These are phyloP conservation scores for Phymanthus crucifer DNA, from an alignment of 92 coral and sea anemone genomes.

Conservation along the genomic window DNA sequence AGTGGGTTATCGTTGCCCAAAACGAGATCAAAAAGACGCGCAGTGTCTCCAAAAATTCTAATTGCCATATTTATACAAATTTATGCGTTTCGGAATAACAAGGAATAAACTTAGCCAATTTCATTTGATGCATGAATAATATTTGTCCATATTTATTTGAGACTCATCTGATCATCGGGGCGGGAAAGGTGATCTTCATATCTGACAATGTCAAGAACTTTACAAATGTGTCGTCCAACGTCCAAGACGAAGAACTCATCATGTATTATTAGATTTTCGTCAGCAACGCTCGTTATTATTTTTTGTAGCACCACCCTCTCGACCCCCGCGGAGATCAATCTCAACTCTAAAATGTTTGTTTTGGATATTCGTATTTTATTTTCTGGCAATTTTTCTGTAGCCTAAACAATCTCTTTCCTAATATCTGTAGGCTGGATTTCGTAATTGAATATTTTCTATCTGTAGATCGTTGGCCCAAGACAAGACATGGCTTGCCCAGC, in stretches of 20 bases:
- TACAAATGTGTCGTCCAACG: too few relatives aligned
- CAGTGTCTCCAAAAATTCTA: not conserved
- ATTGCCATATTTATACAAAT: not conserved
- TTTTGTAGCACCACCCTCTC: not conserved
- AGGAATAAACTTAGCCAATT: too few relatives aligned
- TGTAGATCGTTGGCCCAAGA: slow-evolving; percentile 92
- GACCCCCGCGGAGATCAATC: not conserved
- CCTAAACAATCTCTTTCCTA: not conserved
- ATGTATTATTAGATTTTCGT: too few relatives aligned
- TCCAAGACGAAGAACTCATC: too few relatives aligned
- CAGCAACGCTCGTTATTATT: too few relatives aligned
- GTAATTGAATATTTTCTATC: not conserved
- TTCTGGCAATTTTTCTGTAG: not conserved
- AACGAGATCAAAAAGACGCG: slow-evolving; percentile 1
- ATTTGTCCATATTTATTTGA: too few relatives aligned
- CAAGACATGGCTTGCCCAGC: slow-evolving; percentile 93
- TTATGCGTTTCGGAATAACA: not conserved
- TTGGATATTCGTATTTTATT: not conserved
- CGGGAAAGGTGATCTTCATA: too few relatives aligned
- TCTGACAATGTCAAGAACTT: too few relatives aligned
- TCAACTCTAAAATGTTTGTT: not conserved
- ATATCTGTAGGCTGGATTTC: not conserved
- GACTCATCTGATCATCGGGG: too few relatives aligned
- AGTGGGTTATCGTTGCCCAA: slow-evolving; percentile 4
- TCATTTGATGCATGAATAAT: not conserved